Evolutionary conservation across 2,113 vertebrate genomes (phyloP), one percentile per base, ranked within the genome.

Genomic region (Eulemur rufifrons): DNA sequence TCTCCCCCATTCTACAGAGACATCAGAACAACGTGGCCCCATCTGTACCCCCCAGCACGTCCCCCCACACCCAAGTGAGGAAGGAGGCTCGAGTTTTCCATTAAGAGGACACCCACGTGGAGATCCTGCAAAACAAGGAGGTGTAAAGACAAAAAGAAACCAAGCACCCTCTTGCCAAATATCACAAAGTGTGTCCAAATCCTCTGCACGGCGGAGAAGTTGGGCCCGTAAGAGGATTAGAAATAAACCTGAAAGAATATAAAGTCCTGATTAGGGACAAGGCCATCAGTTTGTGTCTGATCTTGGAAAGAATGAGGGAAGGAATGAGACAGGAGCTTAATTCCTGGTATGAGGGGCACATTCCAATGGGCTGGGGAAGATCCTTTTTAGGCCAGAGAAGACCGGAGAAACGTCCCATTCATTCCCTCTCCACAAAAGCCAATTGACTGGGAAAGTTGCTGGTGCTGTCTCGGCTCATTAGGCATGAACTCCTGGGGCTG

Each of bases 341-440:
- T 37, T 91, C 61, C 64, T 14, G 9, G 64, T 84, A 17, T 50
- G 54, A 69, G 59, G 0, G 39, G 88, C 76, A 74, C 76, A 78
- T 88, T 88, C 87, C 47, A 85, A 29, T 5, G 54, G 77, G 59
- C 86, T 21, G 77, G 63, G 94, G 77, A 54, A 82, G 81, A 85
- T 39, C 23, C 68, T 95, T 96, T 81, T 89, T 42, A 56, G 88
- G 66, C 42, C 1, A 27, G 59, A 94, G 76, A 39, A 85, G 61
- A 56, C 94, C 84, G 88, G 86, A 91, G 97, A 89, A 90, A 91
- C 77, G 82, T 89, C 77, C 71, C 3, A 86, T 96, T 96, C 94
- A 94, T 86, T 91, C 77, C 73, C 73, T 89, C 25, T 32, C n/a
- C 10, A 97, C 96, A 96, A 96, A 97, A 93, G 93, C 88, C 97